Percentiles rank a stretch among this genome's conserved stretches.
Conservation (phyloP, 2,113 vertebrate genomes). For the Eolophus roseicapilla region DNA sequence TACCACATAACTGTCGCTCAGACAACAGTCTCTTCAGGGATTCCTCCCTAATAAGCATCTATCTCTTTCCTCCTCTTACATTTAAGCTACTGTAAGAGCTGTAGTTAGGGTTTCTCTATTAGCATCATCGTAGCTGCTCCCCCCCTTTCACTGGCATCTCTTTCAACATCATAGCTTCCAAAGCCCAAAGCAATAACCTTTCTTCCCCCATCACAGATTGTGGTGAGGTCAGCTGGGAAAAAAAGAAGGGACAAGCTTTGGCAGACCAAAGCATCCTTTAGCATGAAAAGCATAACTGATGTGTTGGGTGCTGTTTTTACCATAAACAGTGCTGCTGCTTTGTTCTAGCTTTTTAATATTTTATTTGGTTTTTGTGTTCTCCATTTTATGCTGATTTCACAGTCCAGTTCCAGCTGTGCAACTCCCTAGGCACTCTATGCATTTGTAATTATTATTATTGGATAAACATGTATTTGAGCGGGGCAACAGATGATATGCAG, state of each 20-base stretch:
- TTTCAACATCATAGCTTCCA: neutral
- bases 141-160: neutral
- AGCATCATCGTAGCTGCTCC: neutral
- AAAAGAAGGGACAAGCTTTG: neutral
- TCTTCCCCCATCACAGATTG: neutral
- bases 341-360: conserved; percentile 40
- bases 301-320: neutral
- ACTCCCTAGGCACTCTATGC: neutral
- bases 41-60: neutral
- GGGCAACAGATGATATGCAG: neutral
- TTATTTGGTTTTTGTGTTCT: conserved; percentile 5
- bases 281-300: neutral
- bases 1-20: neutral
- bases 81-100: neutral
- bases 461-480: conserved; percentile 30
- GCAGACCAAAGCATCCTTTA: neutral
- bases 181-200: neutral
- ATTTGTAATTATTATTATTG: conserved; percentile 39
- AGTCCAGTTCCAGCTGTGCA: neutral
- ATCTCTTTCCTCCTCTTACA: neutral
- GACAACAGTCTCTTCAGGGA: neutral
- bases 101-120: neutral
- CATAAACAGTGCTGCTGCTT: conserved; percentile 9
- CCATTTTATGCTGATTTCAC: conserved; percentile 23
- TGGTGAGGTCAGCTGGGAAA: neutral